Conservation (phyloP, 2,113 vertebrate species). For the Odocoileus hemionus region DNA sequence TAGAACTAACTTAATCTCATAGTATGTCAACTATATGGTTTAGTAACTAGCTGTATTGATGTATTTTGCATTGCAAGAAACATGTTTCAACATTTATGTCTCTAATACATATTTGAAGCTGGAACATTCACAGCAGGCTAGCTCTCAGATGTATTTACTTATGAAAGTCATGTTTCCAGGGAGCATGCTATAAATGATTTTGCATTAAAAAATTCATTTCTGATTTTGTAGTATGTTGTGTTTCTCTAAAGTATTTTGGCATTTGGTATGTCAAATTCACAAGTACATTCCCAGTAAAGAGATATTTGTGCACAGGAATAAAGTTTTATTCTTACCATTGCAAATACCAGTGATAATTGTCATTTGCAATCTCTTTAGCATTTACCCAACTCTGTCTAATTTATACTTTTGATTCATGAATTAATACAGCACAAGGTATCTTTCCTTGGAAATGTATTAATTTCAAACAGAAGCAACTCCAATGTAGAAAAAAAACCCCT, state of each 20-base stretch:
- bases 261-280: constrained; percentile 2
- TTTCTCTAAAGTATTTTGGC: background rate
- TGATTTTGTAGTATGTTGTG: background rate
- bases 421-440: background rate
- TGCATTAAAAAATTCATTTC: background rate
- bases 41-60: background rate
- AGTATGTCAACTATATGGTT: background rate
- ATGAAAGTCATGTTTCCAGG: background rate
- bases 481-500: background rate
- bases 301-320: background rate
- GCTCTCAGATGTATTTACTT: background rate
- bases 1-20: background rate
- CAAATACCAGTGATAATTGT: background rate
- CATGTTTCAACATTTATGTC: background rate
- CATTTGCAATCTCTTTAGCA: background rate
- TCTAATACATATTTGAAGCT: background rate
- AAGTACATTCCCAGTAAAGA: background rate
- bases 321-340: background rate
- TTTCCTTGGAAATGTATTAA: background rate
- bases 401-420: background rate
- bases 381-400: background rate
- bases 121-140: background rate
- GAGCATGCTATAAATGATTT: background rate
- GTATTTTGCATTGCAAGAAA: background rate
- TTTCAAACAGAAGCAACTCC: background rate